These are phyloP conservation scores for Carduelis carduelis DNA, from an alignment of 2,797 vertebrate species.

Conservation along the genomic window DNA sequence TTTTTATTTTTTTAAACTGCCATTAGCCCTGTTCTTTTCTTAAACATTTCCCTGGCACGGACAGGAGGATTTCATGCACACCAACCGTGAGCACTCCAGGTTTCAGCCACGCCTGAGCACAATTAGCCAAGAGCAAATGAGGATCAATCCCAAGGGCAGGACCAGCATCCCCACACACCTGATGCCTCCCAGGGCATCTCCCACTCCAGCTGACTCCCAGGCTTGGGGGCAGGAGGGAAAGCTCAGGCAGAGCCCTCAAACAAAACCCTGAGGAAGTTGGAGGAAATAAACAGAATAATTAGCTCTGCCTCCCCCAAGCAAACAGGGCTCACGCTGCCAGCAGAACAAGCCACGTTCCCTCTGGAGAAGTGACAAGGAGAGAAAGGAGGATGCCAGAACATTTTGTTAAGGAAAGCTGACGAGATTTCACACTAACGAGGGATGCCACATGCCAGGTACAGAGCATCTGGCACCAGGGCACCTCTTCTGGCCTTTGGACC, in stretches of 20 bases:
- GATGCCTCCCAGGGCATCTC: background rate
- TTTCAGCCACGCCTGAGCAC: background rate
- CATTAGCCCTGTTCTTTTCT: background rate
- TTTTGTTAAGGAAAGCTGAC: background rate
- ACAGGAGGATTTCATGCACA: background rate
- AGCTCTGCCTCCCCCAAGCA: slow-evolving; percentile 21
- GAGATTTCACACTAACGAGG: background rate
- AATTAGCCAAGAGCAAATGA: background rate
- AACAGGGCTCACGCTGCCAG: slow-evolving; percentile 30
- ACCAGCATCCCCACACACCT: accelerated
- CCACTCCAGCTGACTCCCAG: background rate
- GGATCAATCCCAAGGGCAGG: background rate
- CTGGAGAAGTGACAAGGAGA: slow-evolving; percentile 27
- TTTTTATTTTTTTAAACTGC: background rate
- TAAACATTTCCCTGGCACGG: background rate
- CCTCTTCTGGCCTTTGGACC: background rate
- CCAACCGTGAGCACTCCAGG: background rate
- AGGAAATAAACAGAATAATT: slow-evolving; percentile 59
- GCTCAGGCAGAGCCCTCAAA: background rate
- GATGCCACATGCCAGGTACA: accelerated
- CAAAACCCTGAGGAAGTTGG: background rate
- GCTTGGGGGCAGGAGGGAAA: background rate
- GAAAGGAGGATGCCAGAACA: slow-evolving; percentile 48
- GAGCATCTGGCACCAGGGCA: background rate
- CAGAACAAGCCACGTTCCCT: slow-evolving; percentile 16